Base-by-base conservation (phyloP, 2,888 invertebrate genomes). In the Drosophila peninsularis region DNA sequence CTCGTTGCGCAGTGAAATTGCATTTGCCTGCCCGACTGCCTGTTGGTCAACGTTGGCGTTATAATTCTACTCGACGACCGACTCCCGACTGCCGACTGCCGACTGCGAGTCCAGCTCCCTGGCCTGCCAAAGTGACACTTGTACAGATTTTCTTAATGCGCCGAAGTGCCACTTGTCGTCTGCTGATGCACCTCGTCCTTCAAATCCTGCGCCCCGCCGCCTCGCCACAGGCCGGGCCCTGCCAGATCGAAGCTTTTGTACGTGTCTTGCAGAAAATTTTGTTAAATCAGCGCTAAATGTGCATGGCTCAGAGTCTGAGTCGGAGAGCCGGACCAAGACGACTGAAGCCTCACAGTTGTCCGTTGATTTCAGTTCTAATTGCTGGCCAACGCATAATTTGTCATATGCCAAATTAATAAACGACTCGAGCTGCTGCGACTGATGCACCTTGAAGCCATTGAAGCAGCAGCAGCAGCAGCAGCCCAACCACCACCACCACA, bases 91-190 rank as follows among this genome's bases (percentile, higher is more conserved):
- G 3, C 24, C 9, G 24, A 44, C 19, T 21, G 24, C 54, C 34
- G 45, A 49, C 64, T 42, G 27, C 39, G 39, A 30, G 10, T 49
- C 49, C 52, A 39, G 42, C 41, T 37, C 62, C 47, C 50, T 41
- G 34, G 60, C 60, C 63, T 80, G 87, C 89, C 82, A 87, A 89
- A 87, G 80, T 89, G 86, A 87, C 86, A 87, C 87, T 87, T 84
- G 89, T 87, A 80, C 82, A 88, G 87, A 84, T 84, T 87, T 83
- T 87, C 79, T 87, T 87, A 89, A 87, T 87, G 86, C 86, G 88
- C 88, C 75, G 87, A 87, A 89, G 89, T 84, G 87, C 89, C 85
- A 87, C 86, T 87, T 87, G 86, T 88, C 87, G 88, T 88, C 85
- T 86, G 87, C 83, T 88, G 82, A 85, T 50, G 85, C 87, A 70